These are phyloP conservation scores for Tinea semifulvella DNA, from an alignment of 2,888 invertebrate species.

Conservation along the genomic window DNA sequence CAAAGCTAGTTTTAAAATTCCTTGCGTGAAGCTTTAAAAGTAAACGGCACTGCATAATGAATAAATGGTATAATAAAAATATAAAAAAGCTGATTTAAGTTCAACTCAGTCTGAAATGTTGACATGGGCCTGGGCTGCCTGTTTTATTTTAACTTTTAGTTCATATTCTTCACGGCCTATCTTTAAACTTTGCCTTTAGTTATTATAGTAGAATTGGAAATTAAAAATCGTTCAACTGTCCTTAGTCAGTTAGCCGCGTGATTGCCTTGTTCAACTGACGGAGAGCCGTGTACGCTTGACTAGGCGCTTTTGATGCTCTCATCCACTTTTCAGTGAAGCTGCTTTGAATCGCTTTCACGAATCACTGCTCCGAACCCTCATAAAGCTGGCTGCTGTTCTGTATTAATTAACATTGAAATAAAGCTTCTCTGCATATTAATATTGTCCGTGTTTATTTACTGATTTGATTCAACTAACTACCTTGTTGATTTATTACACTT, in stretches of 20 bases:
- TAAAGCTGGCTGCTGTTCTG: slow-evolving; percentile 1
- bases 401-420: slow-evolving; percentile 8
- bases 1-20: slow-evolving; percentile 16
- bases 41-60: slow-evolving; percentile 15
- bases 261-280: slow-evolving; percentile 27
- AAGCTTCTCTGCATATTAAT: slow-evolving; percentile 1
- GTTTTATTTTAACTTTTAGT: too few species aligned
- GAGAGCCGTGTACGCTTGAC: slow-evolving; percentile 38
- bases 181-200: not conserved
- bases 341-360: slow-evolving; percentile 45
- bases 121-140: too few species aligned
- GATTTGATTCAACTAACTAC: too few species aligned
- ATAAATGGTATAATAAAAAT: too few species aligned
- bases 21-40: slow-evolving; percentile 16
- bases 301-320: slow-evolving; percentile 36
- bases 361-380: slow-evolving; percentile 34
- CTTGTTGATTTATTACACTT: not conserved
- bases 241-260: slow-evolving; percentile 41
- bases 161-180: slow-evolving; percentile 9
- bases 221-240: slow-evolving; percentile 32
- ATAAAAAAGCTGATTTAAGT: too few species aligned
- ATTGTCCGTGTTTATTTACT: slow-evolving; percentile 4
- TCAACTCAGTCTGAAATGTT: too few species aligned
- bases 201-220: slow-evolving; percentile 23
- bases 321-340: slow-evolving; percentile 42